Base-by-base conservation (phyloP, 1,140 invertebrate species). In the Heliconius nattereri region DNA sequence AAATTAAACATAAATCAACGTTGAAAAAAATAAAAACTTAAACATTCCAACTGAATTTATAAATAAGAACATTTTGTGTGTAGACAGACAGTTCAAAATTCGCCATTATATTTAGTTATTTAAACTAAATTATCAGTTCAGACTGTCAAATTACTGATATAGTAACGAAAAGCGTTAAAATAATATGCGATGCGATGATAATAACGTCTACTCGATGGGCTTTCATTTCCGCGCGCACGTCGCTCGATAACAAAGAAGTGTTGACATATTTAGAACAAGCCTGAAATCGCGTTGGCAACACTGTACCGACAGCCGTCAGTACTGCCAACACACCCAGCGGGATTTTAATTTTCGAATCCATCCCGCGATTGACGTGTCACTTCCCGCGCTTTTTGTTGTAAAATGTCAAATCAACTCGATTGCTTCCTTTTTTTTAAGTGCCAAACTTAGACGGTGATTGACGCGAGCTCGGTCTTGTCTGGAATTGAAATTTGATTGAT, bases 251-350 rank as follows among this genome's bases (percentile, higher is more conserved):
- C 92, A 94, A 94, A 94, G 92, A 91, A 91, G 84, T 92, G 91
- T 88, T 92, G 92, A 94, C 91, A 93, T 93, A 93, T 94, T 94
- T 94, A 94, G 92, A 94, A 94, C 92, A 93, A 92, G 91, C 92
- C 92, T 93, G 92, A 94, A 94, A 94, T 91, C 91, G 92, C 92
- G 90, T 85, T 90, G 92, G 91, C 89, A 87, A 87, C 86, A 86
- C 85, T 79, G 81, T 78, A 71, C 77, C 89, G 91, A 91, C 91
- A 92, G 85, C 90, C 90, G 91, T 92, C 91, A 92, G 76, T 81
- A 85, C 81, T 84, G 85, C 87, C 86, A 85, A 83, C 84, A 81
- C 84, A 87, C 83, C 87, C 84, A 86, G 86, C 91, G 90, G 89
- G 91, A 90, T 94, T 94, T 94, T 94, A 94, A 94, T 94, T 94